Base-by-base conservation (phyloP, 2,888 invertebrate species). In the Chloroclystis v-ata region DNA sequence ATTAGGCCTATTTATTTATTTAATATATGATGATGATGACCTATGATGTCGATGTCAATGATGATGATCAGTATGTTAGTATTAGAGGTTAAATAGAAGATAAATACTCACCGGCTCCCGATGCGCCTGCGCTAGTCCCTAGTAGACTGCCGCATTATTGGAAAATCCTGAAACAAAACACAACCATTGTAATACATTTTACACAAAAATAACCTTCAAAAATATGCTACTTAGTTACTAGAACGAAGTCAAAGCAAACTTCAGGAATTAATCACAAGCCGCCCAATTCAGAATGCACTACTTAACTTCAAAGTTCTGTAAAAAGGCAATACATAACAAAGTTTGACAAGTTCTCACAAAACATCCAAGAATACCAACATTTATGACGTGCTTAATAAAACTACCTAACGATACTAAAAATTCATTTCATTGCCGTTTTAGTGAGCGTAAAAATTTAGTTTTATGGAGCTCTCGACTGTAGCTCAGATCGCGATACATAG, bases 101-200 rank as follows among this genome's bases (percentile, higher is more conserved):
- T 20, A 20, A 20, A 20, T 1, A 79, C 85, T 83, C 49, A 86
- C 86, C 81, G 77, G 83, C 72, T 78, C 77, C 73, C 71, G 70
- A 67, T 63, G 67, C 74, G 74, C 72, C 75, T 71, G 77, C 82
- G 76, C 81, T 84, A 82, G 75, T 72, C 73, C 76, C 77, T 83
- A 80, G 81, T 63, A 72, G 75, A 75, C 70, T 67, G 76, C 78
- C 75, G 82, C 86, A 85, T 85, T 78, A 81, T 85, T 81, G 78
- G 74, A 77, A 80, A 81, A 83, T 73, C 78, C 83, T 83, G 84
- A 42, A 86, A 84, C 76, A 82, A 80, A 60, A 60, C 6, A 9
- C 3, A 1, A 16, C 0, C 8, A 20, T 35, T 10, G 11, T 7
- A 10, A 16, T 20, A 11, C 10, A 35, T 7, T 20, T 1, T n/a